Percentiles rank a stretch among this genome's conserved stretches.
phyloP scores from a whole-genome alignment of 2,113 vertebrate species.

The Anthoscopus minutus region DNA sequence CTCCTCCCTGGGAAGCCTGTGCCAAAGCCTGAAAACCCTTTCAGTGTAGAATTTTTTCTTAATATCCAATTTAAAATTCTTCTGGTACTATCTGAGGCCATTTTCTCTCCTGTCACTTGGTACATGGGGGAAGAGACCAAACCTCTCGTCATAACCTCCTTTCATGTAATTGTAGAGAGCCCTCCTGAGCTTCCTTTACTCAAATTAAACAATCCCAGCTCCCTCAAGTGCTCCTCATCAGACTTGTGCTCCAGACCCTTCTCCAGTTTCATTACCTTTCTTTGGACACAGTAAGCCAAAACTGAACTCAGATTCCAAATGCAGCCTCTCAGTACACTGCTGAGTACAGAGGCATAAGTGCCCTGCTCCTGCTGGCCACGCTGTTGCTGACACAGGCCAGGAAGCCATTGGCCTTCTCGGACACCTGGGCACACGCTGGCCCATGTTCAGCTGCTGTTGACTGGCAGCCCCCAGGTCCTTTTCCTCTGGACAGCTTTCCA shows the following conservation, averaged over 20 bases:
- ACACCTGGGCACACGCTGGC: background rate
- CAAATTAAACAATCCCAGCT: background rate
- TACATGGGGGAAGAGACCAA: background rate
- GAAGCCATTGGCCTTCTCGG: background rate
- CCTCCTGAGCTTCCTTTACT: background rate
- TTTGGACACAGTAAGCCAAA: background rate
- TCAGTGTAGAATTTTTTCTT: background rate
- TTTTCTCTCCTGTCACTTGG: background rate
- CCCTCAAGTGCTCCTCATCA: fast-evolving
- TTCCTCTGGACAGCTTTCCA: background rate
- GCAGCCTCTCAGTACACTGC: background rate
- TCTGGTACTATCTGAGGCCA: background rate
- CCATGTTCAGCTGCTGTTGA: background rate
- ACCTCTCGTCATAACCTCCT: background rate
- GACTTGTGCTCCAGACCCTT: background rate
- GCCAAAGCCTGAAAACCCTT: background rate
- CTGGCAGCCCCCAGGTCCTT: background rate
- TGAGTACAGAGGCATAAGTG: no score
- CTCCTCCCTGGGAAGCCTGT: background rate
- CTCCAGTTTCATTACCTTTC: background rate
- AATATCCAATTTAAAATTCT: background rate
- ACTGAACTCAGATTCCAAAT: background rate
- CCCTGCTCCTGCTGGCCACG: background rate
- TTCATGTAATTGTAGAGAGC: background rate
- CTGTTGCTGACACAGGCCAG: background rate